phyloP scores from a whole-genome alignment of 2,113 vertebrate species.

The Chinchilla lanigera region DNA sequence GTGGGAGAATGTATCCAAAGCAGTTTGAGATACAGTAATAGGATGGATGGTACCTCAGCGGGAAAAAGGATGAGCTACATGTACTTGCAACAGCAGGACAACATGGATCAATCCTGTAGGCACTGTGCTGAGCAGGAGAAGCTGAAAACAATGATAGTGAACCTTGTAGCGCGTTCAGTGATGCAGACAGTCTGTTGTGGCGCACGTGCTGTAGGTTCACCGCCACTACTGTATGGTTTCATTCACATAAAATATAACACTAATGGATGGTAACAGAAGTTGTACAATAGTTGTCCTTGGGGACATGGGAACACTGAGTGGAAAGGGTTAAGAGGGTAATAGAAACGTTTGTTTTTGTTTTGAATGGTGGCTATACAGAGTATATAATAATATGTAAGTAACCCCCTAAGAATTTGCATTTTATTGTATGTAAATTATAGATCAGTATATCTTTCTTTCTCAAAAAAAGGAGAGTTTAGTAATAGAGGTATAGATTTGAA shows the following conservation, averaged over 20 bases:
- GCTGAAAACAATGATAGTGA: background rate
- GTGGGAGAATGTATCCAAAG: background rate
- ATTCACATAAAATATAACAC: background rate
- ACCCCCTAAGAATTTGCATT: background rate
- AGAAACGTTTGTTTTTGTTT: constrained; percentile 7
- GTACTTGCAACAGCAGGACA: background rate
- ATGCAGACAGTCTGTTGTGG: background rate
- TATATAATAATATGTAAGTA: background rate
- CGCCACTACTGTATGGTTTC: background rate
- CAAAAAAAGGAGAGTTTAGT: background rate
- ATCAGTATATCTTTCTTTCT: background rate
- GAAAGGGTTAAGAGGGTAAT: background rate
- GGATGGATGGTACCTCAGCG: background rate
- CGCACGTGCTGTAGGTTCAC: background rate
- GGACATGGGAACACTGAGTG: background rate
- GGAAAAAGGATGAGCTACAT: background rate
- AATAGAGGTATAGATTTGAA: background rate
- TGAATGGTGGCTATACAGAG: background rate
- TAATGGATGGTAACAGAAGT: background rate
- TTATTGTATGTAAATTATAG: background rate
- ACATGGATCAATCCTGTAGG: background rate
- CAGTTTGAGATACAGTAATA: background rate
- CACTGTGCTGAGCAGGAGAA: background rate
- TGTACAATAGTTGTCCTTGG: background rate
- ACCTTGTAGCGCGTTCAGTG: background rate